Base-by-base conservation (phyloP, 1,140 invertebrate genomes). In the Danaus melanippus region DNA sequence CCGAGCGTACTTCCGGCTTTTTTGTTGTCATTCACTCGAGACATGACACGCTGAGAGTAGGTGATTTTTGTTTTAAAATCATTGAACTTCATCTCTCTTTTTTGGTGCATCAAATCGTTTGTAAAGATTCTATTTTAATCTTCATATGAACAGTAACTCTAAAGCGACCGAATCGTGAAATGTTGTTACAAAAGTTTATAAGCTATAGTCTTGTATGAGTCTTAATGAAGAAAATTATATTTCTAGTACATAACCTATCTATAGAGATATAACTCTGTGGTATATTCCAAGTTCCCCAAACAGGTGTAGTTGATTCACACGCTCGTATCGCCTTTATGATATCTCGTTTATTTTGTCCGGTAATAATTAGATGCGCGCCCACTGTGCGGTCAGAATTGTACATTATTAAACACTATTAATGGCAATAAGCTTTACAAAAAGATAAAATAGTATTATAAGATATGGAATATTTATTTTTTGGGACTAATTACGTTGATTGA, bases 231-330 rank as follows among this genome's bases (percentile, higher is more conserved):
- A 32, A 32, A 3, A 32, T 32, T 32, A 32, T 32, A 32, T 32
- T 32, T 32, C 0, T 32, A 32, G 21, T 32, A 7, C 0, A 32
- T 7, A 32, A 47, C 10, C 44, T 42, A 21, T 56, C 42, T 63
- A 56, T 53, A n/a, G 21, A 42, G 49, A 43, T 12, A n/a, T 41
- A 64, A 41, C 46, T 73, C 77, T 80, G 57, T 67, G 46, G 48
- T 10, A 11, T 62, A 58, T 52, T 53, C 53, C 17, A 45, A 50
- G 49, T 32, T 65, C 56, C 60, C 57, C 42, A 44, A 53, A 76
- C 78, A 84, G 78, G 79, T 84, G 79, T 82, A 64, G 68, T 69
- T 66, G 64, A 52, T 84, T 84, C 81, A 82, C 81, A 84, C 79
- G 74, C 66, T 42, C 60, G 57, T 50, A 61, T 61, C 58, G 58